These are phyloP conservation scores for Metellina segmentata DNA, from an alignment of 2,888 invertebrate species.

Conservation along the genomic window DNA sequence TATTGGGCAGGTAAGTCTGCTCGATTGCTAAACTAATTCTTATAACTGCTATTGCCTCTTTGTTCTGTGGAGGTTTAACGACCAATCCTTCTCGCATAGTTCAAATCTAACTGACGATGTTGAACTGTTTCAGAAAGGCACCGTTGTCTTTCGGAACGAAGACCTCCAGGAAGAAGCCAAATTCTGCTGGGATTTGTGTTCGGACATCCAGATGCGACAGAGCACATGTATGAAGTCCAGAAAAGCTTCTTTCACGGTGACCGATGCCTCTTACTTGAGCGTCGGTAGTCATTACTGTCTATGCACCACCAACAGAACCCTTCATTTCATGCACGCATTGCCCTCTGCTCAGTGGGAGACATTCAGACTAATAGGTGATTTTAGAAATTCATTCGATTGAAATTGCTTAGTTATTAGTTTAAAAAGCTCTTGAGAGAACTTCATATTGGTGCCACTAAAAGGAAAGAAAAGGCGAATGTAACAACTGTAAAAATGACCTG, in stretches of 20 bases:
- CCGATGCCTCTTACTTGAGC: constrained; percentile 56
- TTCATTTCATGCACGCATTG: constrained; percentile 57
- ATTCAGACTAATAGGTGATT: constrained; percentile 55
- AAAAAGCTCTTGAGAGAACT: too few relatives aligned
- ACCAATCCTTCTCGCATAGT: too few relatives aligned
- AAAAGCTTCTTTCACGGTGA: constrained; percentile 31
- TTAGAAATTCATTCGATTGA: background rate
- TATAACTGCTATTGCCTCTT: too few relatives aligned
- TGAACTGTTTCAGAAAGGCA: constrained; percentile 49
- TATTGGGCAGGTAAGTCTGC: constrained; percentile 51
- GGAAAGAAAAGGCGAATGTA: too few relatives aligned
- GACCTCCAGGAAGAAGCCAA: constrained; percentile 20
- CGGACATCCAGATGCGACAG: constrained; percentile 1
- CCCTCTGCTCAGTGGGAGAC: constrained; percentile 66
- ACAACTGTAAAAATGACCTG: too few relatives aligned
- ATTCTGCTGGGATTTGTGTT: constrained; percentile 50
- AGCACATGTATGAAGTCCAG: constrained; percentile 26
- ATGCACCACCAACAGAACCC: constrained; percentile 42
- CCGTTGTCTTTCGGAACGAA: constrained; percentile 20
- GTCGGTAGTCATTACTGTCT: constrained; percentile 60
- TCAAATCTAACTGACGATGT: too few relatives aligned
- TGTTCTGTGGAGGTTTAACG: too few relatives aligned
- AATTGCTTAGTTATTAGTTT: too few relatives aligned
- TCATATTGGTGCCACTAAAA: too few relatives aligned
- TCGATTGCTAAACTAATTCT: background rate